Conservation (phyloP, 2,888 invertebrate species). For the Morinoia aosen region DNA sequence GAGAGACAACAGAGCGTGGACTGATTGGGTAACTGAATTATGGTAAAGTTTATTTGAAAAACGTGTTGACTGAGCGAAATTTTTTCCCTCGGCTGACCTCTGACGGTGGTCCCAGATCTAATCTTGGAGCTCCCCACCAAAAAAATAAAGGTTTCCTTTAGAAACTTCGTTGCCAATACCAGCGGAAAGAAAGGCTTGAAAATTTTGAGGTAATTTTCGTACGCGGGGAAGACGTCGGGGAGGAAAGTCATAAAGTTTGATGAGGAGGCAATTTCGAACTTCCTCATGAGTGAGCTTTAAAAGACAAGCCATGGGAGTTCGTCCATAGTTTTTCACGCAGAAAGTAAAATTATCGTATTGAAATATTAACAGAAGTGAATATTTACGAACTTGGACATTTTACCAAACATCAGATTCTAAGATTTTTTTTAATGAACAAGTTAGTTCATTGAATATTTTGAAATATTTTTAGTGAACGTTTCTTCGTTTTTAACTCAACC, state of each 20-base stretch:
- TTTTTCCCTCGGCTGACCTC: not conserved
- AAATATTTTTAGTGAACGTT: too few species aligned
- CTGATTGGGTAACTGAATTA: slow-evolving; percentile 12
- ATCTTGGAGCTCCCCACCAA: not conserved
- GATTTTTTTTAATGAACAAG: too few species aligned
- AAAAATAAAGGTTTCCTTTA: slow-evolving; percentile 7
- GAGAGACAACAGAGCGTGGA: not conserved
- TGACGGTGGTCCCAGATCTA: slow-evolving; percentile 3
- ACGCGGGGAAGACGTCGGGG: not conserved
- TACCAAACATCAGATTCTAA: not conserved
- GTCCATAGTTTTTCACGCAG: not conserved
- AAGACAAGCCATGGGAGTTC: not conserved
- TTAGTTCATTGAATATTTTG: too few species aligned
- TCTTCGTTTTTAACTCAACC: too few species aligned
- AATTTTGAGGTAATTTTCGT: not conserved
- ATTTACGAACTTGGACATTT: too few species aligned
- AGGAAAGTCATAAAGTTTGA: slow-evolving; percentile 1
- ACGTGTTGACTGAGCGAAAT: slow-evolving; percentile 1
- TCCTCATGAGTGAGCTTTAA: not conserved
- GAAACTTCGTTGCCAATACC: not conserved
- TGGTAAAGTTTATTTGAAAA: not conserved
- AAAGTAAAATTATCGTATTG: not conserved
- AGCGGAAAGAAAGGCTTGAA: not conserved
- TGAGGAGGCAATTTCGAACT: not conserved
- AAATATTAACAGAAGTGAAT: too few species aligned